These are phyloP conservation scores for Scaptomyza montana DNA, from an alignment of 1,140 invertebrate species.

Conservation along the genomic window DNA sequence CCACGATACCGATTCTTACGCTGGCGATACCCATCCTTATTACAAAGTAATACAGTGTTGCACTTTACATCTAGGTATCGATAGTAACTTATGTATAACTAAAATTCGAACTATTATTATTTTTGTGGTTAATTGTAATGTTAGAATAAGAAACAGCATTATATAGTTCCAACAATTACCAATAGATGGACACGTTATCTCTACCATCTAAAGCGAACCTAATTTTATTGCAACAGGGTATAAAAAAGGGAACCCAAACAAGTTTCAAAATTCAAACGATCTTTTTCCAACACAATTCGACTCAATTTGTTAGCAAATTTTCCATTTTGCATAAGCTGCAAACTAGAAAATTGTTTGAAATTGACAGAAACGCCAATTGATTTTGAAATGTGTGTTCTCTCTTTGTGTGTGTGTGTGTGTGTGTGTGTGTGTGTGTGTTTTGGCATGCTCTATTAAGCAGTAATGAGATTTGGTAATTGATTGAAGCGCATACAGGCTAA, in stretches of 20 bases:
- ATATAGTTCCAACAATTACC: too few relatives aligned
- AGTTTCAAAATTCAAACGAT: neutral
- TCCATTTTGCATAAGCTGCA: slow-evolving; percentile 18
- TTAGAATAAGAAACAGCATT: too few relatives aligned
- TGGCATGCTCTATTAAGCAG: slow-evolving; percentile 74
- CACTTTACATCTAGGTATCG: too few relatives aligned
- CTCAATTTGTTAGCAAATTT: slow-evolving; percentile 39
- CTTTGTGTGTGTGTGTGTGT: slow-evolving; percentile 13
- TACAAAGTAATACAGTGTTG: too few relatives aligned
- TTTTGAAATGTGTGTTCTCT: neutral
- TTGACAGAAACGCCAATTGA: slow-evolving; percentile 22
- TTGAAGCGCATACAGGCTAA: slow-evolving; percentile 56
- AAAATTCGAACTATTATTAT: too few relatives aligned
- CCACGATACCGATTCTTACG: too few relatives aligned
- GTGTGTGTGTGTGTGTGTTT: slow-evolving; percentile 18
- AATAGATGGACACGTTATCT: too few relatives aligned
- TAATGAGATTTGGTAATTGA: slow-evolving; percentile 82
- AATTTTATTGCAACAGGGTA: neutral
- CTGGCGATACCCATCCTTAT: too few relatives aligned
- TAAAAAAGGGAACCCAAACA: neutral
- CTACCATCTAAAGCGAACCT: too few relatives aligned
- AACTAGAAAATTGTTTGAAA: slow-evolving; percentile 28
- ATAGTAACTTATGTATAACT: too few relatives aligned
- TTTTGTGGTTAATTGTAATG: too few relatives aligned
- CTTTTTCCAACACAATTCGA: slow-evolving; percentile 41